These are phyloP conservation scores for Steatornis caripensis DNA, from an alignment of 2,113 vertebrate species.

Conservation along the genomic window DNA sequence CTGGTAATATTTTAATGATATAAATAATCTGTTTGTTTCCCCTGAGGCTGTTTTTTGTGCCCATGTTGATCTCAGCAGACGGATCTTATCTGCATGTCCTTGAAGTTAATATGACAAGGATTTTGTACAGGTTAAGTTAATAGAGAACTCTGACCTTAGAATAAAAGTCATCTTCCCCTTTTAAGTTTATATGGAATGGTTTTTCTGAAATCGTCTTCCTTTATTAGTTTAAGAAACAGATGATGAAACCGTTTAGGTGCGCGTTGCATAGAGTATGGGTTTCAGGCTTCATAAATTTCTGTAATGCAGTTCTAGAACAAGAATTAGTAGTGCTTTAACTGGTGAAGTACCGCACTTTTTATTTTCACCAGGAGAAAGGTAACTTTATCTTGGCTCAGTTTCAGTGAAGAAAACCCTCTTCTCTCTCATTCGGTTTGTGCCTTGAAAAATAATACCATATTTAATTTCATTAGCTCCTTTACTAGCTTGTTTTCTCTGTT, in stretches of 20 bases:
- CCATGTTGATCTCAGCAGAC: background rate
- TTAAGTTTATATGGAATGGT: background rate
- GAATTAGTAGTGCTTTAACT: background rate
- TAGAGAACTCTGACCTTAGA: background rate
- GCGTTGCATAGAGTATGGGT: background rate
- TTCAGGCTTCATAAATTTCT: conserved; percentile 11
- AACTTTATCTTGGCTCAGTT: background rate
- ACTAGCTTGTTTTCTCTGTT: background rate
- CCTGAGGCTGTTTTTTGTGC: background rate
- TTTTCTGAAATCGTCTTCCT: background rate
- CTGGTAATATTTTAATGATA: background rate
- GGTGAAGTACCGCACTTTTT: background rate
- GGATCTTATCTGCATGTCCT: background rate
- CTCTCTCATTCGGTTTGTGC: background rate
- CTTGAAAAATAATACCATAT: background rate
- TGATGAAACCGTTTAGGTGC: background rate
- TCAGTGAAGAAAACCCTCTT: background rate
- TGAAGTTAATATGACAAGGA: background rate
- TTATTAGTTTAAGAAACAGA: background rate
- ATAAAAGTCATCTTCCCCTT: background rate
- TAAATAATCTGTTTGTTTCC: background rate
- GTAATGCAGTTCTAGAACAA: background rate
- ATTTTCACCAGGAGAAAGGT: background rate
- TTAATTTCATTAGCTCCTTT: background rate
- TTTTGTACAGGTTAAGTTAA: background rate